A percentile compares a stretch with the other conserved stretches of the same genome.
These are phyloP conservation scores for Hymenopus coronatus DNA, from an alignment of 2,888 invertebrate genomes.

Conservation along the genomic window DNA sequence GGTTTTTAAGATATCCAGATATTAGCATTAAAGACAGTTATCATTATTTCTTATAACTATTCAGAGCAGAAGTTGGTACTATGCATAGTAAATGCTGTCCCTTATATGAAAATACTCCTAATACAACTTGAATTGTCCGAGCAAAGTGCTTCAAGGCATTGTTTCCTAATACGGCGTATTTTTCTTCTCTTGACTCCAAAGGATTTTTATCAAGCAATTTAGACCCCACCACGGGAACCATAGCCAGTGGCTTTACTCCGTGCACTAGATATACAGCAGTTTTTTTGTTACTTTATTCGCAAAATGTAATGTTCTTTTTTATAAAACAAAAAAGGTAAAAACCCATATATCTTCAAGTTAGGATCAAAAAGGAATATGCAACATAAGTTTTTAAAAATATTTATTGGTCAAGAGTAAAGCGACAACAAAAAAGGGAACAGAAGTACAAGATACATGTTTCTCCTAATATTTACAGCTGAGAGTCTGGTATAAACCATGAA, in stretches of 20 bases:
- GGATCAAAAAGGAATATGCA: conserved; percentile 16
- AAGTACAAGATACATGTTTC: conserved; percentile 18
- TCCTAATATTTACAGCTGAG: conserved; percentile 18
- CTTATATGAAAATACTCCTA: background rate
- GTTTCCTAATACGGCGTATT: background rate
- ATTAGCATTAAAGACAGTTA: too few species aligned
- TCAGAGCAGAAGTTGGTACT: too few species aligned
- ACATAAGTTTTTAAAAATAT: conserved; percentile 18
- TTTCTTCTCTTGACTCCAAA: background rate
- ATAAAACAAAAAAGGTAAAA: background rate
- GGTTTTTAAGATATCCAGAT: too few species aligned
- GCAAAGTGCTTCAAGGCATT: background rate
- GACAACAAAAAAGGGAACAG: background rate
- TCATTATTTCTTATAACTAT: too few species aligned
- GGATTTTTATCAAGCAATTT: background rate
- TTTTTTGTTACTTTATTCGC: background rate
- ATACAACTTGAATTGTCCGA: background rate
- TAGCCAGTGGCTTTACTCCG: background rate
- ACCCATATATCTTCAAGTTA: conserved; percentile 7
- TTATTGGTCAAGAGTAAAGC: conserved; percentile 6
- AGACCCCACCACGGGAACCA: background rate
- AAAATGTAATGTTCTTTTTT: conserved; percentile 1
- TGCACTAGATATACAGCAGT: background rate
- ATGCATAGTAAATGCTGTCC: too few species aligned
- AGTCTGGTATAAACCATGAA: conserved; percentile 19